These are phyloP conservation scores for Xerus rutilus DNA, from an alignment of 2,797 vertebrate genomes.

Conservation along the genomic window DNA sequence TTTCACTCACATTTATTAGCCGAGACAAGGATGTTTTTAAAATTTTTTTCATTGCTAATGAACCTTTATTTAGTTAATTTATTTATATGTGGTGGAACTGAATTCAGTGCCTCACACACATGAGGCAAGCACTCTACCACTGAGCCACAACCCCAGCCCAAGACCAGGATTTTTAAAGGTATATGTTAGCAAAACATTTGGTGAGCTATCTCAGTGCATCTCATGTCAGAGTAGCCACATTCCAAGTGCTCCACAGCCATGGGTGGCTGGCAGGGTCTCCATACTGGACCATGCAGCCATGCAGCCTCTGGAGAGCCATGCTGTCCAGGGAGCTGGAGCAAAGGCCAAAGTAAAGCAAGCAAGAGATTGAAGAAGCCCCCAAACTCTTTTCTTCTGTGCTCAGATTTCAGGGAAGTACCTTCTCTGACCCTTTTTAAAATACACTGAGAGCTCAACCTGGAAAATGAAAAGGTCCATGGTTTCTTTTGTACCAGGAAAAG, in stretches of 20 bases:
- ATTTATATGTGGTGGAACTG: too few relatives aligned
- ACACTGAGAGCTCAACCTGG: neutral
- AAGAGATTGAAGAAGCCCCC: neutral
- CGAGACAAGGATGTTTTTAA: neutral
- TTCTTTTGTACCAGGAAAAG: neutral
- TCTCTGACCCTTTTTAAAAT: neutral
- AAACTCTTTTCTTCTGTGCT: neutral
- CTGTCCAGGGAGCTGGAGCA: neutral
- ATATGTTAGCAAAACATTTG: neutral
- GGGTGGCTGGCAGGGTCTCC: neutral
- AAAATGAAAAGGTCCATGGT: neutral
- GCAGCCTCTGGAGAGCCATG: neutral
- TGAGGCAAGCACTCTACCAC: too few relatives aligned
- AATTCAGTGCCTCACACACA: too few relatives aligned
- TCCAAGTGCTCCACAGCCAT: neutral
- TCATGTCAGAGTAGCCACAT: neutral
- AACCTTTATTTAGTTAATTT: too few relatives aligned
- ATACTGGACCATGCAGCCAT: neutral
- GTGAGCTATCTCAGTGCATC: neutral
- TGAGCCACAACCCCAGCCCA: too few relatives aligned
- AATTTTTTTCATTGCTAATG: too few relatives aligned
- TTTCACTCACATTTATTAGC: neutral
- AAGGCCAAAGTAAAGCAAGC: neutral
- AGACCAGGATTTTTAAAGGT: neutral
- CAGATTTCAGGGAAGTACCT: neutral